Evolutionary conservation across 2,797 vertebrate species (phyloP).

Genomic region (Ctenochaetus hawaiiensis): DNA sequence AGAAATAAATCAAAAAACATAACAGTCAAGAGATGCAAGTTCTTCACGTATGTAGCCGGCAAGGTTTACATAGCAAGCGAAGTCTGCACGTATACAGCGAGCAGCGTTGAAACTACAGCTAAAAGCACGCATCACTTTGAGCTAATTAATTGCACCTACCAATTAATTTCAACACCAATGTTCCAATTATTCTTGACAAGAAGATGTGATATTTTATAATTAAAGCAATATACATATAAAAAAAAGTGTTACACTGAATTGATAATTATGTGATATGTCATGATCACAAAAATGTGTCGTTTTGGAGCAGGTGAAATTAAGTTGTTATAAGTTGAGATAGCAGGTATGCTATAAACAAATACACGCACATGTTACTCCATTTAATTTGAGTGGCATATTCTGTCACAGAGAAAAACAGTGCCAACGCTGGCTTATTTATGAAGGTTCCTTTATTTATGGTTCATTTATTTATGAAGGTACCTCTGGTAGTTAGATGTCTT

Average conservation of each 20-base stretch:
- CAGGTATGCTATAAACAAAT: neutral
- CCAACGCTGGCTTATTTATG: no score
- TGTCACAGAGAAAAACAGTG: neutral
- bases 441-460: neutral
- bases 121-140: conserved; percentile 3
- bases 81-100: neutral
- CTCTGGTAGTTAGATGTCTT: neutral
- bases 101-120: neutral
- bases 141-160: neutral
- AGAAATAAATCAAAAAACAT: conserved; percentile 4
- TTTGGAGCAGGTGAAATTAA: neutral
- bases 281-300: neutral
- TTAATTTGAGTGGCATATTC: neutral
- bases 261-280: neutral
- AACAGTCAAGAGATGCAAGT: neutral
- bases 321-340: neutral
- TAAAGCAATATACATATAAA: neutral
- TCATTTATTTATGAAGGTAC: neutral
- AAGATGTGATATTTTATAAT: neutral
- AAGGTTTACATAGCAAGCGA: no score
- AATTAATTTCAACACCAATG: neutral
- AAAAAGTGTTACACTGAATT: neutral
- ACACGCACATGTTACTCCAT: neutral
- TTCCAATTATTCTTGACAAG: neutral
- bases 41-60: neutral